Evolutionary conservation across 2,888 invertebrate species (phyloP).

Genomic region (Bembecia ichneumoniformis): DNA sequence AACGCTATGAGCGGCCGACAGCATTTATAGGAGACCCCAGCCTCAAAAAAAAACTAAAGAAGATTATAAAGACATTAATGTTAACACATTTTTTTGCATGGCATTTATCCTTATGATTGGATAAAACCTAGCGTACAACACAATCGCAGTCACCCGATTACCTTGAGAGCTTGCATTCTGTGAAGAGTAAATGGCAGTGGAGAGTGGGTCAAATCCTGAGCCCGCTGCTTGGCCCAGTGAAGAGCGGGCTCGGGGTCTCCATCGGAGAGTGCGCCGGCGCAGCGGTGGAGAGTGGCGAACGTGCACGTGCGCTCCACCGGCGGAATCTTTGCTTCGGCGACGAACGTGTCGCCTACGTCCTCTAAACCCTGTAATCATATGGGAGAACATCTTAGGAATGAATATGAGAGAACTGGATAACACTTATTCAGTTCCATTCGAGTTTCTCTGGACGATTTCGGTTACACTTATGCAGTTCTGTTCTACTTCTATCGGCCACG

Average conservation of each 20-base stretch:
- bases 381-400: not conserved
- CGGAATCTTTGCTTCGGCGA: slow-evolving; percentile 64
- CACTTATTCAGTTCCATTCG: too few species aligned
- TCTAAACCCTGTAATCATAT: slow-evolving; percentile 75
- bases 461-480: too few species aligned
- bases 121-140: too few species aligned
- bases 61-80: too few species aligned
- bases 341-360: slow-evolving; percentile 86
- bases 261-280: slow-evolving; percentile 87
- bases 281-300: slow-evolving; percentile 77
- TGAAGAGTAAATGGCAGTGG: slow-evolving; percentile 62
- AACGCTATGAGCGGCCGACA: too few species aligned
- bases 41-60: too few species aligned
- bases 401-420: not conserved
- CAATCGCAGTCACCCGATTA: slow-evolving; percentile 12
- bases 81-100: too few species aligned
- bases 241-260: slow-evolving; percentile 88
- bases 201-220: slow-evolving; percentile 76
- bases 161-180: slow-evolving; percentile 60
- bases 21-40: too few species aligned
- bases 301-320: slow-evolving; percentile 54
- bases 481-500: too few species aligned
- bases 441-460: too few species aligned
- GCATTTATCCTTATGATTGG: too few species aligned
- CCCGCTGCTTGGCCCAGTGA: slow-evolving; percentile 86